Evolutionary conservation across 1,140 invertebrate species (phyloP).

Genomic region (Oryzaephilus surinamensis): DNA sequence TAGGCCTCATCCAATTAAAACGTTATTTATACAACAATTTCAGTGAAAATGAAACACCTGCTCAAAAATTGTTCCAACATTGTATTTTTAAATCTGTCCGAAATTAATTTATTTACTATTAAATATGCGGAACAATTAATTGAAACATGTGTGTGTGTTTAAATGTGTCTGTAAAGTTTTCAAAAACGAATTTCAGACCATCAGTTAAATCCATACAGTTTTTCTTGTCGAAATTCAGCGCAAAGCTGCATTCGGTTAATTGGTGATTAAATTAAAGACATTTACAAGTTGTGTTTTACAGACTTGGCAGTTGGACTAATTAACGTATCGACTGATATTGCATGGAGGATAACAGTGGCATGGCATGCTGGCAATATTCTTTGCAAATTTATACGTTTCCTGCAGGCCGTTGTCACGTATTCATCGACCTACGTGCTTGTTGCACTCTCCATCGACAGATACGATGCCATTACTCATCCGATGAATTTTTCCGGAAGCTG

Average conservation of each 20-base stretch:
- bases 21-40: not conserved
- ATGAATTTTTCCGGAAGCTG: conserved; percentile 91
- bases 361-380: conserved; percentile 81
- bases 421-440: conserved; percentile 92
- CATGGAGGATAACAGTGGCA: conserved; percentile 74
- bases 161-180: no score
- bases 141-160: no score
- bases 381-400: conserved; percentile 77
- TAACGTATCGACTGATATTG: conserved; percentile 76
- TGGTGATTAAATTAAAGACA: no score
- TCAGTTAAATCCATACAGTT: no score
- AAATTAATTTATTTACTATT: not conserved
- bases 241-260: no score
- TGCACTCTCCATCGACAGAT: conserved; percentile 86
- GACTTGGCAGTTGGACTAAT: conserved; percentile 81
- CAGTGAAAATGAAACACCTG: no score
- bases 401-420: conserved; percentile 77
- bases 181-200: no score
- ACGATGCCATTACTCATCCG: conserved; percentile 88
- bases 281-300: conserved; percentile 39
- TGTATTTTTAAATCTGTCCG: no score
- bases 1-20: no score
- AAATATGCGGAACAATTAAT: no score
- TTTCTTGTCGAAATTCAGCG: no score
- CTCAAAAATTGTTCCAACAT: no score